A percentile compares a stretch with the other conserved stretches of the same genome.
Evolutionary conservation across 2,113 vertebrate genomes (phyloP).

Genomic region (Siphamia tubifer): DNA sequence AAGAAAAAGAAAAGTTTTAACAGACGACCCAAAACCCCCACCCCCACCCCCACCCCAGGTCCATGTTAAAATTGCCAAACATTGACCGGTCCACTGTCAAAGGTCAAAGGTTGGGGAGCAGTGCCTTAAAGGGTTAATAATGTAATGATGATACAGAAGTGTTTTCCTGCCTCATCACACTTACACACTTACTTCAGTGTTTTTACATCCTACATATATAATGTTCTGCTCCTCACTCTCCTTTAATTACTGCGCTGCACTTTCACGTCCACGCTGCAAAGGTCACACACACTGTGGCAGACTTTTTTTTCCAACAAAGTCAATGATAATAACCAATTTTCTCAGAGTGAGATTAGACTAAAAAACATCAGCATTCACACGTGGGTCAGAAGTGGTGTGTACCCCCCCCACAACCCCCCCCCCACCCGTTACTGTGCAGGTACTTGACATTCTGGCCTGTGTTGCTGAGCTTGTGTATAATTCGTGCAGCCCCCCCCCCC

Average conservation of each 20-base stretch:
- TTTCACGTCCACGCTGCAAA: background rate
- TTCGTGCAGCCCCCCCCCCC: background rate
- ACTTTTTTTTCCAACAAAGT: background rate
- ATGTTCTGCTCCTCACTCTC: background rate
- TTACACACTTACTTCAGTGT: background rate
- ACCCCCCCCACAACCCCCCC: background rate
- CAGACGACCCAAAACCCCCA: too few species aligned
- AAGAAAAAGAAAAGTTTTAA: too few species aligned
- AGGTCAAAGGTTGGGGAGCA: too few species aligned
- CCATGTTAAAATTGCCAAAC: too few species aligned
- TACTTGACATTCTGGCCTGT: conserved; percentile 32
- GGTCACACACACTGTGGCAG: background rate
- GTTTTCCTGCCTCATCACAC: background rate
- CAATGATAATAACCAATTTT: background rate
- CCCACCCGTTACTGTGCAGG: background rate
- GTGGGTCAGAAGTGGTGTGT: background rate
- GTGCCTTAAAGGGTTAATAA: background rate
- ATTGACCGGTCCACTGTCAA: too few species aligned
- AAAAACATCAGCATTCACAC: background rate
- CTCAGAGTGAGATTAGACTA: background rate
- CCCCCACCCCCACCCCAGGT: too few species aligned
- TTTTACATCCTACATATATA: background rate
- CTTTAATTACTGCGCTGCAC: background rate
- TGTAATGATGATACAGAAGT: too few species aligned
- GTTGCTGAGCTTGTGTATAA: conserved; percentile 21